Evolutionary conservation across 2,797 vertebrate genomes (phyloP).

Genomic region (Syncerus caffer): DNA sequence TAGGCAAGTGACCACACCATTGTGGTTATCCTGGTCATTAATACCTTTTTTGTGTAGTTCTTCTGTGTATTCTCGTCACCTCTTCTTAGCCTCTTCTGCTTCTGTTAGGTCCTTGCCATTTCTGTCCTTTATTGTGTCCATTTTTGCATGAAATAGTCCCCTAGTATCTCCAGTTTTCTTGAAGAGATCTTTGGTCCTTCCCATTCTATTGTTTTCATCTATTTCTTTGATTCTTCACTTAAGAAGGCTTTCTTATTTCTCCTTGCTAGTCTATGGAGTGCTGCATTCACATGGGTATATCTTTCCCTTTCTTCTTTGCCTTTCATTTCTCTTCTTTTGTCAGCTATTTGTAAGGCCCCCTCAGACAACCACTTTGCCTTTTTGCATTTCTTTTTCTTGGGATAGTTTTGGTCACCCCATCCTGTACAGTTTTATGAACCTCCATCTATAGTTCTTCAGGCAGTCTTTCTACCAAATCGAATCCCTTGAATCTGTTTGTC

Average conservation of each 20-base stretch:
- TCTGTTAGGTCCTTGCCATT: neutral
- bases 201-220: neutral
- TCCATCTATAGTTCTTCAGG: neutral
- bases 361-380: neutral
- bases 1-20: neutral
- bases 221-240: neutral
- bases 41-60: neutral
- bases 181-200: neutral
- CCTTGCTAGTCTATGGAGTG: neutral
- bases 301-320: neutral
- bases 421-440: neutral
- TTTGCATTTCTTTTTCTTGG: neutral
- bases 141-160: neutral
- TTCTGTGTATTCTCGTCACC: neutral
- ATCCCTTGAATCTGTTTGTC: neutral
- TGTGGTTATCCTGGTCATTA: neutral
- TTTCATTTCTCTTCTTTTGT: neutral
- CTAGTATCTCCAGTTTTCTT: neutral
- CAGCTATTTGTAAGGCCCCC: neutral
- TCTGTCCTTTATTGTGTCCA: neutral
- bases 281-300: neutral
- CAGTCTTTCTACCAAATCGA: neutral
- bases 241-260: neutral
- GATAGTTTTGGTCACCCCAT: neutral
- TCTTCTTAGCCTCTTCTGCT: neutral